Percentiles rank a stretch among this genome's conserved stretches.
Conservation (phyloP, 2,888 invertebrate species). For the Oasisia sp. region DNA sequence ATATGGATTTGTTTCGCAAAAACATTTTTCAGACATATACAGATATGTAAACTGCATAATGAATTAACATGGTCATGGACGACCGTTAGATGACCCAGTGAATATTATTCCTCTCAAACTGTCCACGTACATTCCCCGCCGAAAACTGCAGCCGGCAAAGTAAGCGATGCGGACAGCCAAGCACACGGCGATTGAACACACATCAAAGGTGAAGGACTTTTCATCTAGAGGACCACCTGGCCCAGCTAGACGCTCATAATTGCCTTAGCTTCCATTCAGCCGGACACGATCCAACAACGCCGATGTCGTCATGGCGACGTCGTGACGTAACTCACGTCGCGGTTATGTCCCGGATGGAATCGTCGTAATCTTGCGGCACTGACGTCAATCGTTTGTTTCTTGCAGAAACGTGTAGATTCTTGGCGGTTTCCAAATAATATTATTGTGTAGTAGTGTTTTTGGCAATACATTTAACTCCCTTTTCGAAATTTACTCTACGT, state of each 20-base stretch:
- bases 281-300: not conserved
- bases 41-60: too few relatives aligned
- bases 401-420: not conserved
- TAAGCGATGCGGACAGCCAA: not conserved
- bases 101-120: too few relatives aligned
- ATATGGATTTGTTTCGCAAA: too few relatives aligned
- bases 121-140: not conserved
- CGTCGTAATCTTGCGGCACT: not conserved
- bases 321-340: not conserved
- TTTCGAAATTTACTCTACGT: too few relatives aligned
- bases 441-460: not conserved
- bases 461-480: too few relatives aligned
- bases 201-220: constrained; percentile 1
- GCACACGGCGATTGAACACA: not conserved
- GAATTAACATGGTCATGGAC: too few relatives aligned
- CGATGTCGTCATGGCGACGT: constrained; percentile 3
- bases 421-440: not conserved
- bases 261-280: not conserved
- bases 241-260: not conserved
- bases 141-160: not conserved
- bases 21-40: too few relatives aligned
- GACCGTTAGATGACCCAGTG: too few relatives aligned
- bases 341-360: not conserved
- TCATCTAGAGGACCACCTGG: not conserved
- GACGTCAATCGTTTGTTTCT: not conserved